phyloP scores from a whole-genome alignment of 92 coral and sea anemone species.

The Palythoa caribaeorum region DNA sequence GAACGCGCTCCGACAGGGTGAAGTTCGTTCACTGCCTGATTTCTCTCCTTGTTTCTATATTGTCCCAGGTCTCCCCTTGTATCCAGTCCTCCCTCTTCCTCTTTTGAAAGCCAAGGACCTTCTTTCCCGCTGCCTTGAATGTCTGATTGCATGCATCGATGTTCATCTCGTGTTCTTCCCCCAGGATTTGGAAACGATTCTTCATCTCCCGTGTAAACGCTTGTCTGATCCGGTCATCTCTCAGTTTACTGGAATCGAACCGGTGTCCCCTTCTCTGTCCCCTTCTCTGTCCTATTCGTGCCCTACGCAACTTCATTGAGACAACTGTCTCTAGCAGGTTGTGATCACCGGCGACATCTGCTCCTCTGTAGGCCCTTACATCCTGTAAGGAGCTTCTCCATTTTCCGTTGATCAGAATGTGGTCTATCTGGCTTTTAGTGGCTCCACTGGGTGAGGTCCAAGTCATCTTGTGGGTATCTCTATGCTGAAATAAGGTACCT shows the following conservation, averaged over 20 bases:
- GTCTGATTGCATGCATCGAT: conserved; percentile 12
- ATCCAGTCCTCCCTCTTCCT: conserved; percentile 20
- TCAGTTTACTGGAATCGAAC: background rate
- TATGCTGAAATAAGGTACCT: too few relatives aligned
- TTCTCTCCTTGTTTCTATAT: conserved; percentile 15
- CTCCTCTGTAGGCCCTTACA: too few relatives aligned
- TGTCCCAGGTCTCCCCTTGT: conserved; percentile 18
- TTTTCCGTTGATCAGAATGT: too few relatives aligned
- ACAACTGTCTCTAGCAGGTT: too few relatives aligned
- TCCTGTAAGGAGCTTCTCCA: too few relatives aligned
- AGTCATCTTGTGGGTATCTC: too few relatives aligned
- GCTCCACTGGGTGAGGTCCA: too few relatives aligned
- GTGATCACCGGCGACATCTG: too few relatives aligned
- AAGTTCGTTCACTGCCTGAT: conserved; percentile 1
- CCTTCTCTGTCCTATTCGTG: too few relatives aligned
- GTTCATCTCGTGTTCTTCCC: conserved; percentile 8
- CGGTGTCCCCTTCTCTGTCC: too few relatives aligned
- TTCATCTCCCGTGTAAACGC: background rate
- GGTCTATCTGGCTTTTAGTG: too few relatives aligned
- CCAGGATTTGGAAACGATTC: conserved; percentile 12
- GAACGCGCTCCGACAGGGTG: conserved; percentile 23
- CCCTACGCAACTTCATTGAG: too few relatives aligned
- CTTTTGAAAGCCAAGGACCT: conserved; percentile 16
- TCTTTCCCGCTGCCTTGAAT: conserved; percentile 15
- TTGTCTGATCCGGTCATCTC: background rate